These are phyloP conservation scores for silkworm (Bombyx mori) DNA, from an alignment of 1,140 invertebrate genomes.

Conservation along the genomic window ASM3026992v2 NC_085115.1:6062501-6063000, in stretches of 20 bases:
- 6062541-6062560: too few species aligned
- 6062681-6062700: conserved; percentile 16
- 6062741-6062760: conserved; percentile 29
- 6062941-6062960: too few species aligned
- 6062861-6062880: too few species aligned
- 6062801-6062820: conserved; percentile 30
- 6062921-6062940: too few species aligned
- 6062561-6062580: not conserved
- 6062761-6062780: conserved; percentile 14
- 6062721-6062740: conserved; percentile 38
- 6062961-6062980: too few species aligned
- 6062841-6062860: too few species aligned
- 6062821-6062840: conserved; percentile 8
- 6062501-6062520: too few species aligned
- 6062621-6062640: conserved; percentile 6
- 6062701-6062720: conserved; percentile 33
- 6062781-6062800: conserved; percentile 19
- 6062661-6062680: conserved; percentile 15
- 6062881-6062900: too few species aligned
- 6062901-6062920: too few species aligned
- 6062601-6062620: conserved; percentile 6
- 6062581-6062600: conserved; percentile 1
- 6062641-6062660: conserved; percentile 17
- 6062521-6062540: too few species aligned
- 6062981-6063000: too few species aligned